Conservation (phyloP, 2,797 vertebrate species). For the Dicrostonyx torquatus region DNA sequence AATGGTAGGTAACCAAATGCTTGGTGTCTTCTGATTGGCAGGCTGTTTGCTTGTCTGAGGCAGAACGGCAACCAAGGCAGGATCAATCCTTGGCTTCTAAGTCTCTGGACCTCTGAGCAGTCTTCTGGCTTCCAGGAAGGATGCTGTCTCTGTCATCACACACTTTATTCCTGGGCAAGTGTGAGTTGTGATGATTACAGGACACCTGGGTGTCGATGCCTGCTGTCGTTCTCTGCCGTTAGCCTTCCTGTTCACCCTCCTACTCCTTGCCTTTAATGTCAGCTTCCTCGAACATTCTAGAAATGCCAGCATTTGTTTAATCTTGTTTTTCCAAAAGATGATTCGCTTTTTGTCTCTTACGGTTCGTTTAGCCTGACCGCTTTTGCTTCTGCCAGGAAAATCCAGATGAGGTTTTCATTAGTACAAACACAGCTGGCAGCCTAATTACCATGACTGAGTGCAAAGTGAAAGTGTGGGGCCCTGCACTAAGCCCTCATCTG, state of each 20-base stretch:
- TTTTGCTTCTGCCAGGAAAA: background rate
- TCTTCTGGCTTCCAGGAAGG: background rate
- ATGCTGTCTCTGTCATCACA: background rate
- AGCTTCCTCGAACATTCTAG: conserved; percentile 4
- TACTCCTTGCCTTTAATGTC: background rate
- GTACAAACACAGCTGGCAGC: background rate
- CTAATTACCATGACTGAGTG: background rate
- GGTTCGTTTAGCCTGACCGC: background rate
- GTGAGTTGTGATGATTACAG: background rate
- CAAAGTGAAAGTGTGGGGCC: background rate
- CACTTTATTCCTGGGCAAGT: background rate
- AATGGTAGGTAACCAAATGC: background rate
- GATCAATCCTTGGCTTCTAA: background rate
- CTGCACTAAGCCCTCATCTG: background rate
- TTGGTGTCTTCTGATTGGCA: background rate
- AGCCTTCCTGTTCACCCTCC: background rate
- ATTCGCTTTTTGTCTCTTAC: background rate
- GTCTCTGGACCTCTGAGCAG: background rate
- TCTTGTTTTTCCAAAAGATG: background rate
- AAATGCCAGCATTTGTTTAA: background rate
- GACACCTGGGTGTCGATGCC: background rate
- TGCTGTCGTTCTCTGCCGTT: background rate
- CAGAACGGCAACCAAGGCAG: background rate
- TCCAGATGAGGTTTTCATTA: conserved; percentile 12
- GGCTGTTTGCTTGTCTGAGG: background rate